Evolutionary conservation across 2,113 vertebrate genomes (phyloP).

Genomic region (Leptodactylus fuscus): DNA sequence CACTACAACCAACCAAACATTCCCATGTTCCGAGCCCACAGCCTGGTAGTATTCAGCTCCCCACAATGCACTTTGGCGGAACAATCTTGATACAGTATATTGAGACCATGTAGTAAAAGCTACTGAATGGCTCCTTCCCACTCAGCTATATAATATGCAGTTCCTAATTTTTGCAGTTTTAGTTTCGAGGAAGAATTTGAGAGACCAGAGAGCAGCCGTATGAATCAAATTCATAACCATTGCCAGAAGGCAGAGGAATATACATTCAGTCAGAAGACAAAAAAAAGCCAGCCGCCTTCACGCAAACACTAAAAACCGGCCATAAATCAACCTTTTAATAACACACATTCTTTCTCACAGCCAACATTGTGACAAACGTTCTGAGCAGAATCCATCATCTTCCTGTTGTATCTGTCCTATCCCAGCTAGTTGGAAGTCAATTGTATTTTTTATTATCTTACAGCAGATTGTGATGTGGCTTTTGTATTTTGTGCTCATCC

Average conservation of each 20-base stretch:
- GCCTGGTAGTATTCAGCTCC: not conserved
- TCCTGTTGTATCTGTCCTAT: slow-evolving; percentile 40
- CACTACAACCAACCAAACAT: not conserved
- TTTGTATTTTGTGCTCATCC: not conserved
- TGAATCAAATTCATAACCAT: slow-evolving; percentile 26
- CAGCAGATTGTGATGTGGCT: slow-evolving; percentile 17
- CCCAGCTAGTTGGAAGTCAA: slow-evolving; percentile 11
- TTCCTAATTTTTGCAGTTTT: not conserved
- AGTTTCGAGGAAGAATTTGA: slow-evolving; percentile 8
- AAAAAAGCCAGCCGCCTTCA: slow-evolving; percentile 30
- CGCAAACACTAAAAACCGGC: slow-evolving; percentile 52
- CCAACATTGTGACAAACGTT: slow-evolving; percentile 53
- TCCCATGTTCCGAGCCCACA: not conserved
- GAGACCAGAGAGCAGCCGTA: not conserved
- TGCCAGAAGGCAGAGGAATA: slow-evolving; percentile 39
- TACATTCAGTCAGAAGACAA: slow-evolving; percentile 31
- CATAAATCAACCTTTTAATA: slow-evolving; percentile 56
- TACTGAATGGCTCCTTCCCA: not conserved
- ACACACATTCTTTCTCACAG: slow-evolving; percentile 45
- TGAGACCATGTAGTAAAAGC: not conserved
- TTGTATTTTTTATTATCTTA: slow-evolving; percentile 29
- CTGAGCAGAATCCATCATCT: slow-evolving; percentile 44
- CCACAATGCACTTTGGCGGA: not conserved
- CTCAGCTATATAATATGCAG: not conserved
- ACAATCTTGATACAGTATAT: not conserved